A percentile compares a stretch with the other conserved stretches of the same genome.
Conservation (phyloP, 1,140 invertebrate species). For the Drosophila leontia region DNA sequence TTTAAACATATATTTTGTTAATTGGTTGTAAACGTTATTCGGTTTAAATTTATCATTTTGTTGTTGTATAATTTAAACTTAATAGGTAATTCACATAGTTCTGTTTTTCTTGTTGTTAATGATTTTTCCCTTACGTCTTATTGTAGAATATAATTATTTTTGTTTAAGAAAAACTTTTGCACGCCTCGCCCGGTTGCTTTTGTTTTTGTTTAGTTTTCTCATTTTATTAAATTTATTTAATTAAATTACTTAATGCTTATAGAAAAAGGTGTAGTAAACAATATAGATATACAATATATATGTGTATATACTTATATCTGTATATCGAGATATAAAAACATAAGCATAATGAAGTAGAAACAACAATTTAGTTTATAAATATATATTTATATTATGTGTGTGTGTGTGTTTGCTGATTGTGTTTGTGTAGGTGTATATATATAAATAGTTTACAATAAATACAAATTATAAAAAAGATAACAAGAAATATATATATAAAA, state of each 20-base stretch:
- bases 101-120: conserved; percentile 44
- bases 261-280: conserved; percentile 69
- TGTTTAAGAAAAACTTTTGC: conserved; percentile 72
- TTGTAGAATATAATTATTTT: conserved; percentile 69
- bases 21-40: conserved; percentile 46
- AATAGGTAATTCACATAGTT: conserved; percentile 76
- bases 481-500: conserved; percentile 53
- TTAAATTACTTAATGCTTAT: conserved; percentile 73
- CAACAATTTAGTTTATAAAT: conserved; percentile 74
- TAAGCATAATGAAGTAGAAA: conserved; percentile 67
- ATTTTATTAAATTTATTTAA: conserved; percentile 74
- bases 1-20: conserved; percentile 51
- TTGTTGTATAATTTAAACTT: conserved; percentile 69
- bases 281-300: conserved; percentile 53
- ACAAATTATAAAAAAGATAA: conserved; percentile 61
- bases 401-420: conserved; percentile 38
- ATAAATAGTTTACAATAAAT: conserved; percentile 72
- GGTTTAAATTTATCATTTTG: conserved; percentile 32
- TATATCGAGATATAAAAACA: conserved; percentile 62
- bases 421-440: conserved; percentile 23
- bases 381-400: conserved; percentile 64
- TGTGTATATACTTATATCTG: conserved; percentile 52
- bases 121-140: conserved; percentile 51
- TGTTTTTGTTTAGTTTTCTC: conserved; percentile 46
- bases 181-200: conserved; percentile 12